Conservation (phyloP, 2,797 vertebrate genomes). For the Microhierax caerulescens region DNA sequence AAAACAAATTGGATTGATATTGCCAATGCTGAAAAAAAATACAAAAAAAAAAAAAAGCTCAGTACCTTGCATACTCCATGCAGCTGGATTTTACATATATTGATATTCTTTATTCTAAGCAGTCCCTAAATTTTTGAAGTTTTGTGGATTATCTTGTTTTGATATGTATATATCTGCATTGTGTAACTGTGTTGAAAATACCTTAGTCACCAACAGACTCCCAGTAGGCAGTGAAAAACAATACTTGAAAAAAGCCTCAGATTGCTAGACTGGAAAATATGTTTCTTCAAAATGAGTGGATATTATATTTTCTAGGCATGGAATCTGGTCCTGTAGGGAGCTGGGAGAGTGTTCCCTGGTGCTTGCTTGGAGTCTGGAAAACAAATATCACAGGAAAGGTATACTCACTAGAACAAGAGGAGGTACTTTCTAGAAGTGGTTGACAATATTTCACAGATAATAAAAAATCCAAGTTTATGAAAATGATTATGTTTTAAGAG, state of each 20-base stretch:
- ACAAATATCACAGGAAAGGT: not conserved
- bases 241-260: accelerated
- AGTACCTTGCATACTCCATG: not conserved
- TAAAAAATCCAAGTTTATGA: not conserved
- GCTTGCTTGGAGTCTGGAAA: not conserved
- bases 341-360: accelerated
- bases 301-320: not conserved
- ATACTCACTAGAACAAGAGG: not conserved
- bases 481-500: not conserved
- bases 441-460: not conserved
- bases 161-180: not conserved
- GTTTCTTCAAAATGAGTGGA: not conserved
- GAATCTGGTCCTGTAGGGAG: not conserved
- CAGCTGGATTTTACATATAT: not conserved
- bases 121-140: not conserved
- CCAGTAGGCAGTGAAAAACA: not conserved
- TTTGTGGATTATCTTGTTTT: not conserved
- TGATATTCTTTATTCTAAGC: not conserved
- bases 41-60: not conserved
- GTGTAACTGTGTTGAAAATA: not conserved
- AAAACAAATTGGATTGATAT: not conserved
- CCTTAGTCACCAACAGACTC: not conserved
- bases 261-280: not conserved
- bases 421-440: not conserved
- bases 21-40: not conserved